A percentile compares a stretch with the other conserved stretches of the same genome.
phyloP scores from a whole-genome alignment of 1,140 invertebrate genomes.

The Antheraea mylitta region DNA sequence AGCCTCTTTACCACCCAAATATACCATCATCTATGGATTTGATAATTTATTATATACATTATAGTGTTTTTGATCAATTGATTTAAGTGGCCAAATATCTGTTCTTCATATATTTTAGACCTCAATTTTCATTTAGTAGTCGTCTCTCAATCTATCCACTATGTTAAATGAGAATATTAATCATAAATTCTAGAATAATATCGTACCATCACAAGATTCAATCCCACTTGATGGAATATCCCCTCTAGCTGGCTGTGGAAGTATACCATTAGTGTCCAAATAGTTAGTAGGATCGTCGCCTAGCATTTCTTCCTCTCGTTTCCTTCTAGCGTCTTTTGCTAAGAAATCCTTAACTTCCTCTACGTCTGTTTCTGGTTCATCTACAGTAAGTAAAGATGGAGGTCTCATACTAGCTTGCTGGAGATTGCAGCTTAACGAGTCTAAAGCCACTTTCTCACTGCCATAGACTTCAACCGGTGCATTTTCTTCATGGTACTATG shows the following conservation, averaged over 20 bases:
- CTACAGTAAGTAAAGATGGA: slow-evolving; percentile 44
- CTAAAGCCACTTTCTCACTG: slow-evolving; percentile 48
- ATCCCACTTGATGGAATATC: slow-evolving; percentile 87
- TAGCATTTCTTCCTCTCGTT: slow-evolving; percentile 63
- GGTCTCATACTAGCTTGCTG: slow-evolving; percentile 39
- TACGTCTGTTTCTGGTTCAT: slow-evolving; percentile 44
- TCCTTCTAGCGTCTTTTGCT: slow-evolving; percentile 50
- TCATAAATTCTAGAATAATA: not conserved
- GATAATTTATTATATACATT: too few species aligned
- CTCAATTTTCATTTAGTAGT: not conserved
- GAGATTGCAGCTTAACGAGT: slow-evolving; percentile 51
- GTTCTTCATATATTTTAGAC: too few species aligned
- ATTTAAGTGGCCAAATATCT: too few species aligned
- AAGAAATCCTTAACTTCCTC: slow-evolving; percentile 62
- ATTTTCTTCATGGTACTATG: slow-evolving; percentile 71
- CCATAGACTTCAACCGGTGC: slow-evolving; percentile 58
- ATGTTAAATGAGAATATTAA: not conserved
- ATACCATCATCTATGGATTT: too few species aligned
- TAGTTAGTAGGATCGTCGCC: slow-evolving; percentile 57
- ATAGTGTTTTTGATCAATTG: too few species aligned
- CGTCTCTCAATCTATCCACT: not conserved
- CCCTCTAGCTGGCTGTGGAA: slow-evolving; percentile 74
- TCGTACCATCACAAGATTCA: slow-evolving; percentile 83
- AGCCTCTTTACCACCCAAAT: too few species aligned
- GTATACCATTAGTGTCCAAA: slow-evolving; percentile 47